Evolutionary conservation across 2,113 vertebrate genomes (phyloP).

Genomic region (Etia nguti): DNA sequence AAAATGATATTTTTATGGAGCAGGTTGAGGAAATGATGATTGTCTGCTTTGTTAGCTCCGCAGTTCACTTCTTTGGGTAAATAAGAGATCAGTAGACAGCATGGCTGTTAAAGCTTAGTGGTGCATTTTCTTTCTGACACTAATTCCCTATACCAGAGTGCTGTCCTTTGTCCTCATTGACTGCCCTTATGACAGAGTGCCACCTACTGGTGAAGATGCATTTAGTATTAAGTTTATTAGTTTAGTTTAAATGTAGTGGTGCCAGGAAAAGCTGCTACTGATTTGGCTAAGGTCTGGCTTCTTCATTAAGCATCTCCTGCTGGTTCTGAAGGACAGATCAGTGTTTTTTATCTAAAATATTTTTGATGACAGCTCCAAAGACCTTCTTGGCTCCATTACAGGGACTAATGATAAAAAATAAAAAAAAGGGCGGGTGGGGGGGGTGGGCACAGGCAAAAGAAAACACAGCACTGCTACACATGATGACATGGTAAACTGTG

Average conservation of each 20-base stretch:
- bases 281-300: neutral
- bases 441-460: neutral
- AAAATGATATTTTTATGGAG: neutral
- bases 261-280: neutral
- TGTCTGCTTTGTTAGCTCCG: neutral
- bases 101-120: neutral
- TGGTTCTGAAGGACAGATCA: neutral
- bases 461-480: neutral
- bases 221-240: neutral
- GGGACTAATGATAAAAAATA: neutral
- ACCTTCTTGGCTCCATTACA: neutral
- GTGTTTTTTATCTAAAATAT: neutral
- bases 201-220: constrained; percentile 46
- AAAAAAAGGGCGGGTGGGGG: neutral
- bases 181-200: constrained; percentile 23
- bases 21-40: neutral
- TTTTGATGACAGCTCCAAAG: neutral
- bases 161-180: neutral
- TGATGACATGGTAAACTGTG: neutral
- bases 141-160: neutral
- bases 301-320: constrained; percentile 6
- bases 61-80: neutral
- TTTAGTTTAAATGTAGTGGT: neutral
- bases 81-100: neutral
- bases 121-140: constrained; percentile 2